Evolutionary conservation across 1,140 invertebrate species (phyloP).

Genomic region (Phymastichus coffea): DNA sequence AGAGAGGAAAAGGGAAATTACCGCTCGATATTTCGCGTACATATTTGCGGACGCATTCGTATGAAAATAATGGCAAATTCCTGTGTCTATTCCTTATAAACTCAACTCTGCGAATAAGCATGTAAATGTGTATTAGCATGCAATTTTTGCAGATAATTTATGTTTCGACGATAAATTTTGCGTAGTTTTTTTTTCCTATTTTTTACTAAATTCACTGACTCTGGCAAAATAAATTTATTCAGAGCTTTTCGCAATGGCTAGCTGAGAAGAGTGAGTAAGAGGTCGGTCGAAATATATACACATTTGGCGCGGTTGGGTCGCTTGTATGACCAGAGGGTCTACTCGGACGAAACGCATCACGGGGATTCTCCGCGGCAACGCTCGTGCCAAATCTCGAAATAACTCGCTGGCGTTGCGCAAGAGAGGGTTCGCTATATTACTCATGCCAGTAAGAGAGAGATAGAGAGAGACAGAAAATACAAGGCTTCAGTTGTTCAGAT

Average conservation of each 20-base stretch:
- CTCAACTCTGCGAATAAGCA: not conserved
- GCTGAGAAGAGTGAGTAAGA: not conserved
- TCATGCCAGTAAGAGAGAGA: not conserved
- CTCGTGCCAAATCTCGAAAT: conserved; percentile 29
- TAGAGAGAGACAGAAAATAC: not conserved
- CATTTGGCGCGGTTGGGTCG: not conserved
- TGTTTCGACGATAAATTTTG: no score
- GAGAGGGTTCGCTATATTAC: conserved; percentile 3
- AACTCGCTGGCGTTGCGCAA: conserved; percentile 20
- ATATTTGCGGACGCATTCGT: not conserved
- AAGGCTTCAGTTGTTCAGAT: conserved; percentile 21
- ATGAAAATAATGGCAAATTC: not conserved
- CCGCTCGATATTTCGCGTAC: not conserved
- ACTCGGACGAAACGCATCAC: conserved; percentile 10
- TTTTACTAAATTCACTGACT: not conserved
- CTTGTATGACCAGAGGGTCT: conserved; percentile 21
- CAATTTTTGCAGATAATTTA: not conserved
- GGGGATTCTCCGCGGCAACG: conserved; percentile 13
- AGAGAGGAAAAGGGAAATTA: not conserved
- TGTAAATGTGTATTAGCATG: not conserved
- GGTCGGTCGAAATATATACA: not conserved
- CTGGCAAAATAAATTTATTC: not conserved
- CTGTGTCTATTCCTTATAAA: not conserved
- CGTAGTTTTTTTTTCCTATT: not conserved
- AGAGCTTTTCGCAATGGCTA: not conserved